Percentiles rank a stretch among this genome's conserved stretches.
These are phyloP conservation scores for Amphipoea oculea DNA, from an alignment of 2,888 invertebrate species.

Conservation along the genomic window DNA sequence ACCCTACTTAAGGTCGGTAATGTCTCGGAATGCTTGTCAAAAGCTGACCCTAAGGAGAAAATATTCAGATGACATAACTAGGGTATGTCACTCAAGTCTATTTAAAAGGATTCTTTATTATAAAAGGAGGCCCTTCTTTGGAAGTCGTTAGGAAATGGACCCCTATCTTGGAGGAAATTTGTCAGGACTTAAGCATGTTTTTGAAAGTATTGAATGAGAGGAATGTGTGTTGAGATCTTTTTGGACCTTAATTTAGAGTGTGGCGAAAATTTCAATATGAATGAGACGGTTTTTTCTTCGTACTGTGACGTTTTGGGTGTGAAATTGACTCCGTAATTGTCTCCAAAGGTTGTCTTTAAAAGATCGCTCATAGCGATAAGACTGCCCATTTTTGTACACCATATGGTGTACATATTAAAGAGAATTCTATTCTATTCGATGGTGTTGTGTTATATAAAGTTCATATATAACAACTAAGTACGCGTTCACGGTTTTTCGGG, in stretches of 20 bases:
- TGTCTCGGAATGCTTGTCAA: slow-evolving; percentile 23
- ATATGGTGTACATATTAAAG: no score
- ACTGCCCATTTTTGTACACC: no score
- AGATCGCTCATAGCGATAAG: no score
- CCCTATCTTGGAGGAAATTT: slow-evolving; percentile 11
- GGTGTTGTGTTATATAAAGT: no score
- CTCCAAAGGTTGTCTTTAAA: no score
- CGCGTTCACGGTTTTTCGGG: no score
- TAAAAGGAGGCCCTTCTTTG: slow-evolving; percentile 19
- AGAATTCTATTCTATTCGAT: no score
- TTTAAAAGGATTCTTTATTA: slow-evolving; percentile 44
- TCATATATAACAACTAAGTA: no score
- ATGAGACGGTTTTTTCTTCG: neutral
- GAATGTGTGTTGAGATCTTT: neutral
- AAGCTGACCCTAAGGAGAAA: slow-evolving; percentile 33
- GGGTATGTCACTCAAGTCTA: neutral
- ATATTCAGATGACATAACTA: slow-evolving; percentile 48
- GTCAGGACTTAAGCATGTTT: neutral
- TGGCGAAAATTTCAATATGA: slow-evolving; percentile 10
- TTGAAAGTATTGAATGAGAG: neutral
- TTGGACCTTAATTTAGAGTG: neutral
- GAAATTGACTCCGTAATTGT: no score
- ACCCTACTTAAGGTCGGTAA: slow-evolving; percentile 24
- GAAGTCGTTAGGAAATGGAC: slow-evolving; percentile 19
- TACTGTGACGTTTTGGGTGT: no score